phyloP scores from a whole-genome alignment of 2,888 invertebrate genomes.

The Cheilosia scutellata region DNA sequence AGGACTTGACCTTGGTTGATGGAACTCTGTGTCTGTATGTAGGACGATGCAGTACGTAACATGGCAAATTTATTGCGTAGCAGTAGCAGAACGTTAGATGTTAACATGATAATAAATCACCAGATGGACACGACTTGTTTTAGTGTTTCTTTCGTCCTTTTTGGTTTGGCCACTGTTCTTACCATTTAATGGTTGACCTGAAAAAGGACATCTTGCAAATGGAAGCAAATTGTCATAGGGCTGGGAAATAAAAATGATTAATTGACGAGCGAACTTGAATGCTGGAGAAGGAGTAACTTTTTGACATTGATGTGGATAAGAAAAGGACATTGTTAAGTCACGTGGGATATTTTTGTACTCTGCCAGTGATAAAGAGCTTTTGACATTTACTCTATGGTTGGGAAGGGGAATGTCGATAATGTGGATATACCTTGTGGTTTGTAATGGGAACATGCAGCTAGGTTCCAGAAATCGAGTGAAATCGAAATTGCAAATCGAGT shows the following conservation, averaged over 20 bases:
- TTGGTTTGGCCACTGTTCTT: background rate
- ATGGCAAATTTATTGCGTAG: constrained; percentile 45
- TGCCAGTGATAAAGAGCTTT: background rate
- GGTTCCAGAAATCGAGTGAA: too few relatives aligned
- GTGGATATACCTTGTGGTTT: too few relatives aligned
- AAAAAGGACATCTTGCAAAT: constrained; percentile 27
- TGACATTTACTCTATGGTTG: too few relatives aligned
- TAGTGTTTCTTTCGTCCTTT: constrained; percentile 1
- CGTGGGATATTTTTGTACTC: background rate
- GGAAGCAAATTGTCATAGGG: constrained; percentile 39
- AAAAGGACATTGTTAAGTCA: background rate
- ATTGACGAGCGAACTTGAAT: constrained; percentile 14
- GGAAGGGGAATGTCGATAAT: too few relatives aligned
- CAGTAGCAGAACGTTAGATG: constrained; percentile 47
- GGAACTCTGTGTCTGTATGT: background rate
- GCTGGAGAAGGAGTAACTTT: background rate
- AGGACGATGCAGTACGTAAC: background rate
- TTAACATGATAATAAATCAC: constrained; percentile 64
- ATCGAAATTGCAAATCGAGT: too few relatives aligned
- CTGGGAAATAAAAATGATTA: constrained; percentile 42
- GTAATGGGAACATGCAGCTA: too few relatives aligned
- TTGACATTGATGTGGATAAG: background rate
- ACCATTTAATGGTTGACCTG: constrained; percentile 30
- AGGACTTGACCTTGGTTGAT: constrained; percentile 40
- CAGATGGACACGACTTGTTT: constrained; percentile 57